Base-by-base conservation (phyloP, 2,113 vertebrate species). In the Syngnathus floridae region DNA sequence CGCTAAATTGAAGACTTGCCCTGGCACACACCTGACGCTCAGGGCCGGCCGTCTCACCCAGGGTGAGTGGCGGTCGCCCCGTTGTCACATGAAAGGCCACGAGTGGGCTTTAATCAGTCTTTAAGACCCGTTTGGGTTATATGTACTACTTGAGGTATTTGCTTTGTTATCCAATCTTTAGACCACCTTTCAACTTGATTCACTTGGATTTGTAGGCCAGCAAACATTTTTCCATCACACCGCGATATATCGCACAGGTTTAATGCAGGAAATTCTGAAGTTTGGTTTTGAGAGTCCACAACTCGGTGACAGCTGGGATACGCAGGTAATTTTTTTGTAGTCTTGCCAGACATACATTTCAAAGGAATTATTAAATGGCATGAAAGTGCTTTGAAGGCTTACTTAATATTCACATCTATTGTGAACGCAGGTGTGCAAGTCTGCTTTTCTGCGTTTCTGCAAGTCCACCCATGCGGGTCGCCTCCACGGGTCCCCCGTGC, bases 1-100 rank as follows among this genome's bases (percentile, higher is more conserved):
- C 79, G 63, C 82, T 73, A 85, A 87, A 88, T 86, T 82, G 77
- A 86, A 85, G 84, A 86, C 79, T 84, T 85, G 81, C 81, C 84
- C 78, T 60, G 56, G 52, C 63, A 69, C 75, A 75, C 80, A 85
- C 82, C 78, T 83, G 73, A 82, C 77, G 71, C 82, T 82, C 62
- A 59, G 64, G 75, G 81, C 77, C 77, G 38, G 3, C 0, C 38
- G 64, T 70, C 79, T 81, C 74, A 74, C 76, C 61, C 36, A 36
- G 43, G 61, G 61, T 77, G 77, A 68, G 65, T 75, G 65, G 11
- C 55, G 63, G 72, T 71, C 45, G 1, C 4, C 63, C 79, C 67
- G 62, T 73, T 72, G 69, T 65, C 45, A 40, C 46, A 59, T 69
- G 67, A 76, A 64, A 74, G 62, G 65, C 66, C 70, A 77, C 75